Conservation (phyloP, 2,113 vertebrate species). For the Hippocampus comes region DNA sequence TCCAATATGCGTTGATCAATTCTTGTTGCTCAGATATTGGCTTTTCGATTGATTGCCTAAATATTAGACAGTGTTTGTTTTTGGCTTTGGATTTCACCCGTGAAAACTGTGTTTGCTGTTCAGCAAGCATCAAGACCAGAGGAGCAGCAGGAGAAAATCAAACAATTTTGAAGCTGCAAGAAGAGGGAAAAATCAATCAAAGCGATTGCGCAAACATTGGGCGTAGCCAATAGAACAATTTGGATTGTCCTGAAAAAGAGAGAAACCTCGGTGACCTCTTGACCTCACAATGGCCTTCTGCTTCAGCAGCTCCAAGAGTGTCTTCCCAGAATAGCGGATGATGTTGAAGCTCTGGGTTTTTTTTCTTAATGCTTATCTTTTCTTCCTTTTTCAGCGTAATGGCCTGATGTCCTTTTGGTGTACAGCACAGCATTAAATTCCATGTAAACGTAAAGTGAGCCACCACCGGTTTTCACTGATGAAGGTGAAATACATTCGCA, state of each 20-base stretch:
- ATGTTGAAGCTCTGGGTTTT: not conserved
- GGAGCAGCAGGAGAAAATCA: no score
- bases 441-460: not conserved
- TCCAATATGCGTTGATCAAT: no score
- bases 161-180: no score
- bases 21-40: no score
- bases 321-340: slow-evolving; percentile 1
- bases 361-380: not conserved
- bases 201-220: not conserved
- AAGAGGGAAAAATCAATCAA: no score
- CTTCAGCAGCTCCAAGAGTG: not conserved
- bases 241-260: no score
- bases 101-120: no score
- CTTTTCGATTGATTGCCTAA: no score
- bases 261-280: not conserved
- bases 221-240: not conserved
- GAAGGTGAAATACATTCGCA: not conserved
- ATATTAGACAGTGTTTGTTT: no score
- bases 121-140: no score
- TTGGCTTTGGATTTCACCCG: no score
- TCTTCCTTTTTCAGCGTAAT: not conserved
- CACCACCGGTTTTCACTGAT: not conserved
- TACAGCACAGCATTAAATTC: not conserved
- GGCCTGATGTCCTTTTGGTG: not conserved
- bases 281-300: not conserved